phyloP scores from a whole-genome alignment of 2,797 vertebrate genomes.

The Masticophis lateralis region DNA sequence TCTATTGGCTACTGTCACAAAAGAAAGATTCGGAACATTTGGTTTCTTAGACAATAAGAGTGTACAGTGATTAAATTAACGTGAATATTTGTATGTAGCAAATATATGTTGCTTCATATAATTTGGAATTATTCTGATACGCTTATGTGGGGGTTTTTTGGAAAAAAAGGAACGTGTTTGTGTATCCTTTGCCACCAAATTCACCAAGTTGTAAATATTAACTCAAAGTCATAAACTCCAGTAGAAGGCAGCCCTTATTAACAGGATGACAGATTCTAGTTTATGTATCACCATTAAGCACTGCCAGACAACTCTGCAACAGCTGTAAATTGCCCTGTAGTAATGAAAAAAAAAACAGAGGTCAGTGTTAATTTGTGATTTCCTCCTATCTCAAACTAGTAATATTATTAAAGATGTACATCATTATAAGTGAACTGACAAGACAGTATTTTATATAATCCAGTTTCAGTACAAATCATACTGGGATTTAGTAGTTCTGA shows the following conservation, averaged over 20 bases:
- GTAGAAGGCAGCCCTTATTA: conserved; percentile 80
- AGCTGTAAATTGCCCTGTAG: conserved; percentile 94
- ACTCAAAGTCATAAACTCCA: conserved; percentile 70
- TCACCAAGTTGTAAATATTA: conserved; percentile 71
- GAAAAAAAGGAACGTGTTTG: conserved; percentile 65
- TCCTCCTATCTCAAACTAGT: neutral
- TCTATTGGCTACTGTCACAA: conserved; percentile 70
- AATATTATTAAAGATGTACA: neutral
- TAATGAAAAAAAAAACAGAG: conserved; percentile 44
- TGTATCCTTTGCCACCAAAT: conserved; percentile 72
- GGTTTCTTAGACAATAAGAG: conserved; percentile 69
- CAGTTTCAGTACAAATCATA: neutral
- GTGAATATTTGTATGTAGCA: conserved; percentile 55
- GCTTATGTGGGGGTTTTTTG: conserved; percentile 38
- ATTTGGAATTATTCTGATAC: conserved; percentile 61
- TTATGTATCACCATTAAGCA: conserved; percentile 95
- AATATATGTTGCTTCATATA: conserved; percentile 44
- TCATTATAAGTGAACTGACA: neutral
- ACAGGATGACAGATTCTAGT: conserved; percentile 60
- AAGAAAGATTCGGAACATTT: conserved; percentile 57
- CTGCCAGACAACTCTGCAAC: conserved; percentile 92
- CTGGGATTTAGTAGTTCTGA: neutral
- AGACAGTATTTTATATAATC: neutral
- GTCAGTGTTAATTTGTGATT: conserved; percentile 21
- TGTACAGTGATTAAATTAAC: conserved; percentile 63